Conservation (phyloP, 2,888 invertebrate species). For the Lordiphosa andalusiaca region DNA sequence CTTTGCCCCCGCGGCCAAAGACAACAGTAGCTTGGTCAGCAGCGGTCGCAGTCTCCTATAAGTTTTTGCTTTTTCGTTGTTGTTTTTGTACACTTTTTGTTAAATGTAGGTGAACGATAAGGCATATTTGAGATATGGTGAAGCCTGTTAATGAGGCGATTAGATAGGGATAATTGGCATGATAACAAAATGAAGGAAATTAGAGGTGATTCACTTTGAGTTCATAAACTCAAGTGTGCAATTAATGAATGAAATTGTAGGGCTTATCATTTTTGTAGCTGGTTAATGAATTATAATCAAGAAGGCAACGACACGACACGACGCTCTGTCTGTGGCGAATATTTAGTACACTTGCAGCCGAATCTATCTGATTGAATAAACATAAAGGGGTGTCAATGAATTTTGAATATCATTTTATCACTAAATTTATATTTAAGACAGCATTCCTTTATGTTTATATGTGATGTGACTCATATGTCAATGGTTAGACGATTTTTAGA, state of each 20-base stretch:
- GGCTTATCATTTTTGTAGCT: background rate
- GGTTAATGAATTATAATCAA: background rate
- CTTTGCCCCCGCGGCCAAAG: constrained; percentile 39
- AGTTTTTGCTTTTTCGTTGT: constrained; percentile 1
- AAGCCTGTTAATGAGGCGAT: background rate
- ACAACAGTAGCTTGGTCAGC: constrained; percentile 23
- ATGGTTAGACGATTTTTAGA: too few relatives aligned
- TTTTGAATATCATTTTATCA: too few relatives aligned
- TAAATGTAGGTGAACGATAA: constrained; percentile 11
- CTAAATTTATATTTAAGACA: too few relatives aligned
- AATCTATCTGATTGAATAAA: too few relatives aligned
- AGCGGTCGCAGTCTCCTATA: constrained; percentile 1
- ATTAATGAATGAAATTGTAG: constrained; percentile 5
- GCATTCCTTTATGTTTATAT: too few relatives aligned
- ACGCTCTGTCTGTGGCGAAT: too few relatives aligned
- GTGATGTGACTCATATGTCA: too few relatives aligned
- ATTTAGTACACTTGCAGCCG: too few relatives aligned
- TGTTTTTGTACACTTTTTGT: constrained; percentile 1
- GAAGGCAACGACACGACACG: too few relatives aligned
- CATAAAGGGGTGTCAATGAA: too few relatives aligned
- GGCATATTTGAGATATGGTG: constrained; percentile 1
- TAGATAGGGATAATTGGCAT: background rate
- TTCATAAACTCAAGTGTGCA: background rate
- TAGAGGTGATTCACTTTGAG: background rate
- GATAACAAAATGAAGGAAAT: background rate